Conservation (phyloP, 1,140 invertebrate genomes). For the Drosophila teissieri region DNA sequence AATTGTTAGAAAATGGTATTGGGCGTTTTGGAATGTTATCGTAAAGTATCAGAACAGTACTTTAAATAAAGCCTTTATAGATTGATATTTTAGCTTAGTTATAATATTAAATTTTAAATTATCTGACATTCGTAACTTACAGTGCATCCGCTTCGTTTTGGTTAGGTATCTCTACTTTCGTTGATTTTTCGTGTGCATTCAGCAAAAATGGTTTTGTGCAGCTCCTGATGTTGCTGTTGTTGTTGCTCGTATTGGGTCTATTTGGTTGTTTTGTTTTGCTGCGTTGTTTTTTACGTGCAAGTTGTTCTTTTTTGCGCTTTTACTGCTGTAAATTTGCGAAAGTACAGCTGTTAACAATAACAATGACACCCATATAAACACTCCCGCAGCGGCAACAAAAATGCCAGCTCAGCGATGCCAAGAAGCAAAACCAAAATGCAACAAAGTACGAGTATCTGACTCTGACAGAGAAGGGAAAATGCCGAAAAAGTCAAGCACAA, state of each 20-base stretch:
- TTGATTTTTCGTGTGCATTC: constrained; percentile 63
- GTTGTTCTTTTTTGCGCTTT: constrained; percentile 28
- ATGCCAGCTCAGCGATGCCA: constrained; percentile 48
- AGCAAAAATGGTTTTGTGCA: constrained; percentile 52
- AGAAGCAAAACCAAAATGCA: constrained; percentile 14
- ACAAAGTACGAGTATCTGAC: neutral
- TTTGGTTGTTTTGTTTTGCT: constrained; percentile 36
- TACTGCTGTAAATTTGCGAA: constrained; percentile 67
- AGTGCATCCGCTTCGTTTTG: constrained; percentile 15
- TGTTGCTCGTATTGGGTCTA: constrained; percentile 12
- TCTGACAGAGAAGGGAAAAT: constrained; percentile 1
- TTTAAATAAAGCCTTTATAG: too few relatives aligned
- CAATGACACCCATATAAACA: constrained; percentile 63
- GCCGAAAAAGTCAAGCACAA: constrained; percentile 34
- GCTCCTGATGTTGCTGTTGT: constrained; percentile 19
- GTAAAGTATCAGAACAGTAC: too few relatives aligned
- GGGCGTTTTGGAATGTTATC: too few relatives aligned
- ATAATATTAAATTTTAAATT: too few relatives aligned
- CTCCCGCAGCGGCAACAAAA: constrained; percentile 41
- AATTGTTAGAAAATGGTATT: too few relatives aligned
- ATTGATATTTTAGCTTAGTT: too few relatives aligned
- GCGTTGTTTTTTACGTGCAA: constrained; percentile 25
- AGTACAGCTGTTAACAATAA: constrained; percentile 74
- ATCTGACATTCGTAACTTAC: constrained; percentile 7
- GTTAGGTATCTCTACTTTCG: constrained; percentile 21